phyloP scores from a whole-genome alignment of 2,888 invertebrate species.

The Caenorhabditis becei region DNA sequence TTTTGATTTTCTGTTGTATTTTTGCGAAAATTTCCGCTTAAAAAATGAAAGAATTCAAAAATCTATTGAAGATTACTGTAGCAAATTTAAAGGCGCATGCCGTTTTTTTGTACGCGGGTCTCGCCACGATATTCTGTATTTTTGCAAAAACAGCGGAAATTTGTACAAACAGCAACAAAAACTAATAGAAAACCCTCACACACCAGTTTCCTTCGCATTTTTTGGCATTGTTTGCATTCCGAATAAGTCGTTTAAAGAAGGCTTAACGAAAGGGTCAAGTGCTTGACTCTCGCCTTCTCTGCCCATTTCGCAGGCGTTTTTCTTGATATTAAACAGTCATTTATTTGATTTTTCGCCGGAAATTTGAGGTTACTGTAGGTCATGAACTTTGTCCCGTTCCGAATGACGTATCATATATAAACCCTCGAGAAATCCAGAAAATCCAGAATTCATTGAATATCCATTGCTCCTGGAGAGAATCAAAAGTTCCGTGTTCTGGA shows the following conservation, averaged over 20 bases:
- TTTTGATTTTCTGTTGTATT: not conserved
- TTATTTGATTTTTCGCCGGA: not conserved
- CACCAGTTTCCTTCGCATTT: slow-evolving; percentile 8
- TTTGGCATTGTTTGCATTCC: slow-evolving; percentile 32
- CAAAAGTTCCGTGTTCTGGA: slow-evolving; percentile 42
- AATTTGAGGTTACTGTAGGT: not conserved
- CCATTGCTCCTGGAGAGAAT: slow-evolving; percentile 41
- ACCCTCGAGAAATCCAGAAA: slow-evolving; percentile 37
- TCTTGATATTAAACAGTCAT: not conserved
- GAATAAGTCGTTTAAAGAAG: slow-evolving; percentile 48
- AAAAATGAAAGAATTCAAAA: too few species aligned
- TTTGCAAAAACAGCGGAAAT: too few species aligned
- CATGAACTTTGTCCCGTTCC: not conserved
- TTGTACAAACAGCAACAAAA: too few species aligned
- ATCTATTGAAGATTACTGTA: too few species aligned
- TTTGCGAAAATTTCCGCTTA: not conserved
- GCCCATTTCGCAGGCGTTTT: slow-evolving; percentile 5
- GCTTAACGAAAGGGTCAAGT: slow-evolving; percentile 54
- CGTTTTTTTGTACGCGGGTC: too few species aligned
- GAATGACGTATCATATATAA: not conserved
- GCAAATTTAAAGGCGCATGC: too few species aligned
- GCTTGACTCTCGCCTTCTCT: slow-evolving; percentile 19
- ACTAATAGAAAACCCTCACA: too few species aligned
- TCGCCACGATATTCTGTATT: too few species aligned
- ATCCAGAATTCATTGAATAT: slow-evolving; percentile 37